Conservation (phyloP, 1,140 invertebrate species). For the Gryon sp. region DNA sequence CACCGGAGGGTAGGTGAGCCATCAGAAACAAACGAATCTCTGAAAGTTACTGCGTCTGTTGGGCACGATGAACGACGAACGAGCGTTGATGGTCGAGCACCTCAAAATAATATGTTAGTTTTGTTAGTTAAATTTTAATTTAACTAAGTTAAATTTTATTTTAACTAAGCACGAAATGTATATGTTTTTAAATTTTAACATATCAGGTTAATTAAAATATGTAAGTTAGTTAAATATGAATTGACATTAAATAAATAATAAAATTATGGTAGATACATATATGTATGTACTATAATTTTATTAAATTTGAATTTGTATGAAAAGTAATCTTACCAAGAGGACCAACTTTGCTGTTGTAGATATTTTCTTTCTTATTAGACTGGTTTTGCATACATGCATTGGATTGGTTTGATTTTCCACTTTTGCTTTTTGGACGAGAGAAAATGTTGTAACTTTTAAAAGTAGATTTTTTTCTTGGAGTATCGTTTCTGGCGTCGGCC, state of each 20-base stretch:
- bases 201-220: no score
- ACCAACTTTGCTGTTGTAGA: constrained; percentile 9
- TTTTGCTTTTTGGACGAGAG: constrained; percentile 3
- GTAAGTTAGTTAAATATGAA: no score
- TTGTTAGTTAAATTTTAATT: not conserved
- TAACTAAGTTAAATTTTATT: no score
- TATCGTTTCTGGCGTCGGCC: constrained; percentile 24
- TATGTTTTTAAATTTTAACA: not conserved
- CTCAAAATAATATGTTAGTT: constrained; percentile 39
- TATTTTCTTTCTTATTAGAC: constrained; percentile 2
- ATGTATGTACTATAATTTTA: no score
- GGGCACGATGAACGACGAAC: constrained; percentile 73
- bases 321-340: constrained; percentile 18
- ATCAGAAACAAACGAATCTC: constrained; percentile 1
- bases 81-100: constrained; percentile 66
- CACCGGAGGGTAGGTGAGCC: constrained; percentile 4
- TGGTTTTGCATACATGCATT: not conserved
- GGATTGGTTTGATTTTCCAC: not conserved
- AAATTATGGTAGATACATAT: no score
- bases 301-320: no score
- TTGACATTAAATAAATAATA: no score
- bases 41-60: constrained; percentile 5
- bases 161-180: no score
- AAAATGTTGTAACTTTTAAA: not conserved
- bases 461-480: constrained; percentile 29